Evolutionary conservation across 2,888 invertebrate species (phyloP).

Genomic region (Xestia ashworthii): DNA sequence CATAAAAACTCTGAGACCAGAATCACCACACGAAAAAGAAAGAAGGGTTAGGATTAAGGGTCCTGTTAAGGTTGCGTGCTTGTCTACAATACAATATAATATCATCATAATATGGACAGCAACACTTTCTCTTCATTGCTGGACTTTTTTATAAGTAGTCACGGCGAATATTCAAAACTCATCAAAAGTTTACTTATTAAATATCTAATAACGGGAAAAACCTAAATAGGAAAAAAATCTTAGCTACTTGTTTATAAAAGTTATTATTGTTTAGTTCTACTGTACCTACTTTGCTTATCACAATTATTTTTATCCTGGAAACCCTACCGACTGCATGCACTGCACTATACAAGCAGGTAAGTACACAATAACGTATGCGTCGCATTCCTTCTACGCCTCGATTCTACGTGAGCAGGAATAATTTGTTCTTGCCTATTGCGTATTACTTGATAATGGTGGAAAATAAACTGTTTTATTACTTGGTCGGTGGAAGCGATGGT

Average conservation of each 20-base stretch:
- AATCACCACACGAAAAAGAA: too few species aligned
- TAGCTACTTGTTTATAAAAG: background rate
- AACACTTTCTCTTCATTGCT: background rate
- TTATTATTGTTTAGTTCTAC: too few species aligned
- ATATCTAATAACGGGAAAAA: background rate
- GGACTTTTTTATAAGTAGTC: background rate
- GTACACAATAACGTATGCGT: constrained; percentile 42
- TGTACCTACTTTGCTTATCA: background rate
- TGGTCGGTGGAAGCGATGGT: background rate
- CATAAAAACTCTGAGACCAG: too few species aligned
- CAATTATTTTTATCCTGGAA: constrained; percentile 1
- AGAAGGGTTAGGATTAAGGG: background rate
- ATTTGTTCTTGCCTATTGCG: constrained; percentile 41
- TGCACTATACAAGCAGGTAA: constrained; percentile 42
- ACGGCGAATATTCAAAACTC: background rate
- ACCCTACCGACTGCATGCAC: constrained; percentile 47
- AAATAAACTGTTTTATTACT: constrained; percentile 34
- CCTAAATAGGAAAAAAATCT: background rate
- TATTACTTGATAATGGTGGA: constrained; percentile 40
- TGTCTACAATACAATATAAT: background rate
- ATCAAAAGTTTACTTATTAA: background rate
- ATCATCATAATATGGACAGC: background rate
- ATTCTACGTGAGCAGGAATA: constrained; percentile 50
- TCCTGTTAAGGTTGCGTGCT: background rate
- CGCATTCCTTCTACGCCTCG: constrained; percentile 51